These are phyloP conservation scores for Trachops cirrhosus DNA, from an alignment of 2,797 vertebrate genomes.

Conservation along the genomic window DNA sequence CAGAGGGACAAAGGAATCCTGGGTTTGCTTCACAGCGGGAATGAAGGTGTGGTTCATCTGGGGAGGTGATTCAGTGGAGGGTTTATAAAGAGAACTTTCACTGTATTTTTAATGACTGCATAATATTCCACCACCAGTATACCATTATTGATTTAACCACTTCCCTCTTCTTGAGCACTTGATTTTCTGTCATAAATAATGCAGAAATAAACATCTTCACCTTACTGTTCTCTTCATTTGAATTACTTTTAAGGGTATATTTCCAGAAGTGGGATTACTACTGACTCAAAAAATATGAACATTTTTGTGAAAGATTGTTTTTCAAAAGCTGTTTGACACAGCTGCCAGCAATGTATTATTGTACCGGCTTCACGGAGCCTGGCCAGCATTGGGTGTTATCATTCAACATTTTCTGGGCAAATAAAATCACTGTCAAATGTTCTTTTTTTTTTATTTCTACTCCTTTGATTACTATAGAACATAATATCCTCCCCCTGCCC, in stretches of 20 bases:
- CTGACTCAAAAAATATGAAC: not conserved
- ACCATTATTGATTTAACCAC: not conserved
- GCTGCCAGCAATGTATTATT: not conserved
- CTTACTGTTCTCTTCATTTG: not conserved
- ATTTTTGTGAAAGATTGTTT: conserved; percentile 43
- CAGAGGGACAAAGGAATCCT: not conserved
- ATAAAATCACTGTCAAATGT: not conserved
- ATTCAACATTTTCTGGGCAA: not conserved
- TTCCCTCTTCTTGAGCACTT: not conserved
- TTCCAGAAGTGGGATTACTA: conserved; percentile 23
- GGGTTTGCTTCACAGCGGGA: not conserved
- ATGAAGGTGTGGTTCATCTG: not conserved
- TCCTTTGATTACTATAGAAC: not conserved
- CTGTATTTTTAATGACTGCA: conserved; percentile 1
- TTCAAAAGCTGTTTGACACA: not conserved
- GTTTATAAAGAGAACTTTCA: not conserved
- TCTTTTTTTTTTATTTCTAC: not conserved
- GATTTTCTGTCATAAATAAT: not conserved
- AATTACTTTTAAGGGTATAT: conserved; percentile 18
- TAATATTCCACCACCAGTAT: not conserved
- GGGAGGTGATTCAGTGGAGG: not conserved
- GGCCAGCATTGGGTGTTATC: not conserved
- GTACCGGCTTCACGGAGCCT: not conserved
- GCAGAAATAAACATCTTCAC: conserved; percentile 10
- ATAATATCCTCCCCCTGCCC: not conserved